A percentile compares a stretch with the other conserved stretches of the same genome.
These are phyloP conservation scores for Hypotaenidia philippensis DNA, from an alignment of 2,797 vertebrate species.

Conservation along the genomic window DNA sequence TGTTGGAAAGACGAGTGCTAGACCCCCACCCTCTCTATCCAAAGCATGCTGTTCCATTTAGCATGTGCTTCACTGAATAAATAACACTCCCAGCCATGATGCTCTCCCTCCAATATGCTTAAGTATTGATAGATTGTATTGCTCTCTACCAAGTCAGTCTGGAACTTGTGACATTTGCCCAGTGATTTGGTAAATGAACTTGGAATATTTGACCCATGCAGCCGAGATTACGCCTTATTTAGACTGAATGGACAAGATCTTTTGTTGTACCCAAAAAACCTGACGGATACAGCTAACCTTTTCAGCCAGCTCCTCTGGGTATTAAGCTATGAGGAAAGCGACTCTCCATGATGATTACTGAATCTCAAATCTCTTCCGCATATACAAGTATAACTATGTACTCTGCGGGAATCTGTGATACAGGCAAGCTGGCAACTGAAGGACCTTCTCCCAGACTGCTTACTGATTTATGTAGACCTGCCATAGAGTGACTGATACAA, in stretches of 20 bases:
- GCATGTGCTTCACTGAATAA: slow-evolving; percentile 69
- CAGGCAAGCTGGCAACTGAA: slow-evolving; percentile 45
- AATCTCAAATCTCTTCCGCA: slow-evolving; percentile 53
- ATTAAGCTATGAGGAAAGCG: not conserved
- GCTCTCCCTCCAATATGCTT: slow-evolving; percentile 63
- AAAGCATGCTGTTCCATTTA: slow-evolving; percentile 63
- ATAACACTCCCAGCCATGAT: slow-evolving; percentile 52
- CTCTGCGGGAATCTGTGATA: slow-evolving; percentile 42
- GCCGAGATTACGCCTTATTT: slow-evolving; percentile 65
- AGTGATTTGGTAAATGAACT: slow-evolving; percentile 77
- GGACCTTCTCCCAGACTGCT: slow-evolving; percentile 40
- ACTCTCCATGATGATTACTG: slow-evolving; percentile 58
- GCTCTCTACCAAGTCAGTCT: slow-evolving; percentile 53
- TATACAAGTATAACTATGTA: not conserved
- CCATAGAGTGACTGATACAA: slow-evolving; percentile 18
- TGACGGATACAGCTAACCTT: slow-evolving; percentile 79
- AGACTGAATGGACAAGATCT: slow-evolving; percentile 60
- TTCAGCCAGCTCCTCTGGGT: slow-evolving; percentile 72
- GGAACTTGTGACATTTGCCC: slow-evolving; percentile 76
- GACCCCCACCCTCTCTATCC: slow-evolving; percentile 14
- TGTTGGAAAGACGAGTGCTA: not conserved
- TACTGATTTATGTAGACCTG: slow-evolving; percentile 67
- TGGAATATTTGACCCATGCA: slow-evolving; percentile 74
- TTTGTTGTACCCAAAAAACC: slow-evolving; percentile 74
- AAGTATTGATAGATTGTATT: slow-evolving; percentile 74